Conservation (phyloP, 1,140 invertebrate species). For the Watersipora subatra region DNA sequence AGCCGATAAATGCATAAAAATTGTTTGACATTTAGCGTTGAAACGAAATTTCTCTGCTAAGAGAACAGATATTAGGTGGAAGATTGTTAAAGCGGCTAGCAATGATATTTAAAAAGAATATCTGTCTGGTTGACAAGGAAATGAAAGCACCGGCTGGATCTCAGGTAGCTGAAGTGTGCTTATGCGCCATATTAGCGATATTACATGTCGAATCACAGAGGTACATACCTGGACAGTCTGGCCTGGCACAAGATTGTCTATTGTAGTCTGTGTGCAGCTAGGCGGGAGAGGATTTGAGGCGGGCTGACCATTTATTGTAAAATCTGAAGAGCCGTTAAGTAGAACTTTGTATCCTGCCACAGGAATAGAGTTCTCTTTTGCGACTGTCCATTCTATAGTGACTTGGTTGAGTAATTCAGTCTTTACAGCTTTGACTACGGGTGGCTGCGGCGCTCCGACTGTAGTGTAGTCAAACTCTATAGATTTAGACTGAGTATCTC, state of each 20-base stretch:
- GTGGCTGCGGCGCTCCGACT: constrained; percentile 28
- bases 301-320: not conserved
- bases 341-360: constrained; percentile 24
- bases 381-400: not conserved
- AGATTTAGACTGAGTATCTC: constrained; percentile 34
- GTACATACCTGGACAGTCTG: not conserved
- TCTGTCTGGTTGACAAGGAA: no score
- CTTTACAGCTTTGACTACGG: constrained; percentile 20
- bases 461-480: constrained; percentile 34
- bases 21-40: no score
- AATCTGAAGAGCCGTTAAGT: not conserved
- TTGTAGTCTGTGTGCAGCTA: constrained; percentile 18
- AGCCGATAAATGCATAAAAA: no score
- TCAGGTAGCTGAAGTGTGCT: no score
- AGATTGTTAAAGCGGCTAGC: no score
- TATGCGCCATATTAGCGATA: no score
- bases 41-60: no score
- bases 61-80: no score
- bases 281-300: not conserved
- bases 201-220: no score
- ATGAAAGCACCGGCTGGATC: no score
- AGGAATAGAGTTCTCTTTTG: not conserved
- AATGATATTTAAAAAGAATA: no score
- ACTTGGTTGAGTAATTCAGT: not conserved
- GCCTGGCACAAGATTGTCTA: constrained; percentile 31